Base-by-base conservation (phyloP, 2,888 invertebrate species). In the Muschampia staudingeri region DNA sequence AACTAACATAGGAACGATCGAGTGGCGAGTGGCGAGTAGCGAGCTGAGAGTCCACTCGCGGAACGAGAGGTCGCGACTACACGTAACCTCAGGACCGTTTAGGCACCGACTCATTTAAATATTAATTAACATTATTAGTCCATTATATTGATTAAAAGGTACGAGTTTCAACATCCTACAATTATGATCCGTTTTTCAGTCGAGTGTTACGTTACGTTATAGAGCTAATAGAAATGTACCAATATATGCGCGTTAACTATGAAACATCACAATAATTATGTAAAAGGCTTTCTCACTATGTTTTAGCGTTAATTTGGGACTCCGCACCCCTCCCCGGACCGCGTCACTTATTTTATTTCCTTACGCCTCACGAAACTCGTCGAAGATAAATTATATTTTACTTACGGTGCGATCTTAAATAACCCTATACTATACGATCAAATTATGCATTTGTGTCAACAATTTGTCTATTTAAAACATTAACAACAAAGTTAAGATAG, bases 401-500 rank as follows among this genome's bases (percentile, higher is more conserved):
- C 96, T 97, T 96, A 97, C 91, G 96, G 96, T 96, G 95, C 96
- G 95, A 96, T 96, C 96, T 97, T 96, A 96, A 95, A 95, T 96
- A 96, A 96, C 95, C 95, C 96, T 96, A 96, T 95, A 93, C 96
- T 96, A 96, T 94, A 95, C 95, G 94, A 94, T 96, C 96, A 96
- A 96, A 96, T 96, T 95, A 96, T 96, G 95, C 95, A 92, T 93
- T 94, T 91, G 95, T 91, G 90, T 91, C 93, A 95, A 95, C 95
- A 94, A 95, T 95, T 95, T 91, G 93, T 95, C 95, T 96, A 95
- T 94, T 91, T 93, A 52, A 95, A 95, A 94, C 93, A 93, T 95
- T 94, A 93, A 94, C 93, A 95, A 96, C 95, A 94, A 95, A 67
- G 67, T 67, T 67, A 95, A 93, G 92, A 94, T 94, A 93, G n/a